Percentiles rank a stretch among this genome's conserved stretches.
phyloP scores from a whole-genome alignment of 1,140 invertebrate genomes.

The Sminthurides bifidus region DNA sequence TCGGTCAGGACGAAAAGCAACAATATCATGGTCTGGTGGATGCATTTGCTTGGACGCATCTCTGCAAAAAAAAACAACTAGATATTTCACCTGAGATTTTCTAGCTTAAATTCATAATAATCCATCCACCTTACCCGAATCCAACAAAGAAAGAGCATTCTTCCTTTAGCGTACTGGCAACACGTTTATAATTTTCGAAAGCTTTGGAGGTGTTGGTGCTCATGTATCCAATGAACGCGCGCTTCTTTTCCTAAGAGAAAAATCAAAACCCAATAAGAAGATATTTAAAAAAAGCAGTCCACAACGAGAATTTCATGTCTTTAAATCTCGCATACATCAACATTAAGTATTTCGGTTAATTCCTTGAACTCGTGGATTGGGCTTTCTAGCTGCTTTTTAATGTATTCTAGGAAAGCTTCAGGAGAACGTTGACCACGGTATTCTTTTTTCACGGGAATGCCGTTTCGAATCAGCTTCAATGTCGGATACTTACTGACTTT shows the following conservation, averaged over 20 bases:
- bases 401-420: slow-evolving; percentile 76
- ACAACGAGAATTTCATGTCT: background rate
- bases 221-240: slow-evolving; percentile 89
- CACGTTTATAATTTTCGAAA: slow-evolving; percentile 65
- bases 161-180: slow-evolving; percentile 80
- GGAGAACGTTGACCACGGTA: slow-evolving; percentile 73
- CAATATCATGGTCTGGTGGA: slow-evolving; percentile 60
- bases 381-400: slow-evolving; percentile 78
- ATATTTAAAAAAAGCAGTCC: background rate
- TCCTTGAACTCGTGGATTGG: slow-evolving; percentile 67
- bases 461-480: slow-evolving; percentile 89
- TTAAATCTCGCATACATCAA: slow-evolving; percentile 50
- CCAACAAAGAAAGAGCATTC: slow-evolving; percentile 91
- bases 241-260: slow-evolving; percentile 54
- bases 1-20: slow-evolving; percentile 67
- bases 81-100: background rate
- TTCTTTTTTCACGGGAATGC: slow-evolving; percentile 83
- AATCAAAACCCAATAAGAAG: background rate
- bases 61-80: too few species aligned
- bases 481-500: slow-evolving; percentile 98
- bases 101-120: background rate
- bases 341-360: slow-evolving; percentile 58
- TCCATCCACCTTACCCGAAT: slow-evolving; percentile 80
- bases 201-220: slow-evolving; percentile 64
- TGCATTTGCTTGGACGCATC: slow-evolving; percentile 60